Conservation (phyloP, 2,797 vertebrate genomes). For the Thalassophryne amazonica region DNA sequence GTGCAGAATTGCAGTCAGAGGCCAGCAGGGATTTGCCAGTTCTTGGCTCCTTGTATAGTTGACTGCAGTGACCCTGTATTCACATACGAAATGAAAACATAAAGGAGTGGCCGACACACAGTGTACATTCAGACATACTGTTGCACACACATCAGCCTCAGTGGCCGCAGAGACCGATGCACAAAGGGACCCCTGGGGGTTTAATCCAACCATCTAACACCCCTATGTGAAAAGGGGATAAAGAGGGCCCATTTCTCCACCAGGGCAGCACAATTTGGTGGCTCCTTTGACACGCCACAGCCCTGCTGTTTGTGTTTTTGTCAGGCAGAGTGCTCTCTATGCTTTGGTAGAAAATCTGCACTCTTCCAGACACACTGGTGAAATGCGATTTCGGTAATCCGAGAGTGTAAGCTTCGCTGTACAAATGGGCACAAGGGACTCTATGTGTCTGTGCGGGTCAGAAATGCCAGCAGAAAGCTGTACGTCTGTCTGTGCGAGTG, state of each 20-base stretch:
- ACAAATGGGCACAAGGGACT: conserved; percentile 75
- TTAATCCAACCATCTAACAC: conserved; percentile 48
- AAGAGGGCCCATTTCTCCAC: conserved; percentile 47
- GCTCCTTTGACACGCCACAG: conserved; percentile 31
- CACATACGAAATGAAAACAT: no score
- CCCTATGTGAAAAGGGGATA: conserved; percentile 43
- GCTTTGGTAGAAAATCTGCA: conserved; percentile 59
- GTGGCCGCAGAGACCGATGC: conserved; percentile 8
- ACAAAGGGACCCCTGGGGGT: conserved; percentile 15
- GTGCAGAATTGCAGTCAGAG: no score
- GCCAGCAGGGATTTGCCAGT: no score
- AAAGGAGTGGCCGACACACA: background rate
- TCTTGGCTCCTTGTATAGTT: no score
- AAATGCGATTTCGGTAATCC: conserved; percentile 81
- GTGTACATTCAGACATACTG: background rate
- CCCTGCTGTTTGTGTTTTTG: conserved; percentile 39
- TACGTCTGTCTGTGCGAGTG: conserved; percentile 58
- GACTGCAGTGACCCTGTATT: no score
- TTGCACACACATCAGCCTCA: background rate
- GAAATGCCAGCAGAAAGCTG: conserved; percentile 49
- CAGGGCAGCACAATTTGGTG: conserved; percentile 39
- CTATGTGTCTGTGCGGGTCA: conserved; percentile 20
- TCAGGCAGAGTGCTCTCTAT: conserved; percentile 32
- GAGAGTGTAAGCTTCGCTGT: conserved; percentile 71
- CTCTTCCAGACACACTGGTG: conserved; percentile 59